Percentiles rank a stretch among this genome's conserved stretches.
Conservation (phyloP, 2,797 vertebrate genomes). For the Salmo trutta region DNA sequence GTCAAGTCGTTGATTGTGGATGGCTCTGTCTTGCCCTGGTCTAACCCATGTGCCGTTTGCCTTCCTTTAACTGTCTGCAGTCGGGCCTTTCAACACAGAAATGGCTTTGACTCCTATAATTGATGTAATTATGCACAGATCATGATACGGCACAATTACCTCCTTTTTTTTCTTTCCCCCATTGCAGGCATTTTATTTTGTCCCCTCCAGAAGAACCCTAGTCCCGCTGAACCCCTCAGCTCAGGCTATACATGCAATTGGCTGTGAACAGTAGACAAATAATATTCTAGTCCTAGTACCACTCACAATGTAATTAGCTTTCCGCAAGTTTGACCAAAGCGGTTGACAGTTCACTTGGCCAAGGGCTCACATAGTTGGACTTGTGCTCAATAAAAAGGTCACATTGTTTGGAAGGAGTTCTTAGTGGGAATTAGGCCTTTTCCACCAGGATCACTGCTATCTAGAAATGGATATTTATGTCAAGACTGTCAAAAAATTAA, state of each 20-base stretch:
- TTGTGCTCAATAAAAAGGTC: constrained; percentile 23
- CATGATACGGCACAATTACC: constrained; percentile 35
- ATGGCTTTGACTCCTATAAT: constrained; percentile 39
- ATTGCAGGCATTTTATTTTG: neutral
- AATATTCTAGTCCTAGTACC: constrained; percentile 18
- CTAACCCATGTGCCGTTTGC: neutral
- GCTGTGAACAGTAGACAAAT: constrained; percentile 37
- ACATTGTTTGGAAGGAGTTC: constrained; percentile 20
- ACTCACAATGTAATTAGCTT: constrained; percentile 38
- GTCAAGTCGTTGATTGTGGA: neutral
- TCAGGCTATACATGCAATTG: neutral
- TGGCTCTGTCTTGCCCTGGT: neutral
- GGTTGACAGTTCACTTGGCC: constrained; percentile 29
- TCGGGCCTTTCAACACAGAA: constrained; percentile 29
- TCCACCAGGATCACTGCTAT: neutral
- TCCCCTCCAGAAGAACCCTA: neutral
- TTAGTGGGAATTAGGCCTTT: neutral
- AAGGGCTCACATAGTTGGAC: constrained; percentile 12
- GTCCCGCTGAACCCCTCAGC: neutral
- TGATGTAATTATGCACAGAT: constrained; percentile 33
- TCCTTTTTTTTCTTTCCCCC: constrained; percentile 14
- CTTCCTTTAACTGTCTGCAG: constrained; percentile 3
- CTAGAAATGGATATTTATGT: neutral
- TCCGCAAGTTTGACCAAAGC: constrained; percentile 24
- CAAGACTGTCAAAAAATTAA: neutral